Conservation (phyloP, 2,113 vertebrate species). For the Zosterops japonicus region DNA sequence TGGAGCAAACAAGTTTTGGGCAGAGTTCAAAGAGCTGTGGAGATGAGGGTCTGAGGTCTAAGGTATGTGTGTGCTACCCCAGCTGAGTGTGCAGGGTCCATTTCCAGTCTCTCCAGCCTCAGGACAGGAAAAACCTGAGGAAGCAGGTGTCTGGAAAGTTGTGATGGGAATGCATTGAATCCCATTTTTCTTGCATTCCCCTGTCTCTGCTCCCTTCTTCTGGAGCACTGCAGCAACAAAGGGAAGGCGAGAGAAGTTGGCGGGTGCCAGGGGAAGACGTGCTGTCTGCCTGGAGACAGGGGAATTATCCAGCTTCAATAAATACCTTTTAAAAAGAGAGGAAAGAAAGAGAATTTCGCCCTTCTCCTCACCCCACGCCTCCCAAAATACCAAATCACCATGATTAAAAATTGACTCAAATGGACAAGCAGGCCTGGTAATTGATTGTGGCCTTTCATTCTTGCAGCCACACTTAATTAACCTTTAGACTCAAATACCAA, state of each 20-base stretch:
- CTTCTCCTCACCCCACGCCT: slow-evolving; percentile 50
- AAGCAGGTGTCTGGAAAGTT: not conserved
- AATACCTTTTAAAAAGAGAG: slow-evolving; percentile 15
- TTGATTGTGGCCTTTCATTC: slow-evolving; percentile 81
- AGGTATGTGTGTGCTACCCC: fast-evolving
- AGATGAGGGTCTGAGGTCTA: not conserved
- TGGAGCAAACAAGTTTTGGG: not conserved
- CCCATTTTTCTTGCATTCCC: not conserved
- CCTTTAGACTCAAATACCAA: slow-evolving; percentile 86
- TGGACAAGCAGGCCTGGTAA: slow-evolving; percentile 70
- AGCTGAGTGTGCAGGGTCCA: not conserved
- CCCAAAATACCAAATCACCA: slow-evolving; percentile 71
- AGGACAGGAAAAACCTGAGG: not conserved
- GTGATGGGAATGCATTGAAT: fast-evolving
- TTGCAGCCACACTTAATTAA: slow-evolving; percentile 84
- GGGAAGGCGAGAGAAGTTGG: not conserved
- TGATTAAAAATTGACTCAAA: slow-evolving; percentile 77
- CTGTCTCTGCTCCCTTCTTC: not conserved
- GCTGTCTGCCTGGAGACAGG: slow-evolving; percentile 5
- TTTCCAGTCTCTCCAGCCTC: not conserved
- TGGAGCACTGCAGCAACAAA: not conserved
- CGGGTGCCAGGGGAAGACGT: not conserved
- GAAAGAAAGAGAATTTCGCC: slow-evolving; percentile 40
- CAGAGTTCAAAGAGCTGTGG: not conserved
- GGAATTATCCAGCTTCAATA: slow-evolving; percentile 8